A percentile compares a stretch with the other conserved stretches of the same genome.
phyloP scores from a whole-genome alignment of 92 coral and sea anemone species.

The Blastomussa wellsi region DNA sequence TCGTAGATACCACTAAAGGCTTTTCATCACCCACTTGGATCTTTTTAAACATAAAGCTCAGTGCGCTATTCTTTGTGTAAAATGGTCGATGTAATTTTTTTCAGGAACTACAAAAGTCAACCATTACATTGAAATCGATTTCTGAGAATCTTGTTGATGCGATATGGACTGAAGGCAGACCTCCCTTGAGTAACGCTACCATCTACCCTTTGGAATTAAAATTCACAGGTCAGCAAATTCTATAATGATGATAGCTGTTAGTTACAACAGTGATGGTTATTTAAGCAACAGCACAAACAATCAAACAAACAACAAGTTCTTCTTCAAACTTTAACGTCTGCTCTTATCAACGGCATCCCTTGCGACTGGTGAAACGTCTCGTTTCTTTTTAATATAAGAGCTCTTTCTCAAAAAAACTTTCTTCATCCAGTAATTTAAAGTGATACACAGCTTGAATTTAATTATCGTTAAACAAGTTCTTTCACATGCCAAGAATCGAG shows the following conservation, averaged over 20 bases:
- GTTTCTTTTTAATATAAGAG: too few relatives aligned
- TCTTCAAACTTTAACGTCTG: too few relatives aligned
- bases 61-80: not conserved
- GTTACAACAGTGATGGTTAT: not conserved
- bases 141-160: conserved; percentile 78
- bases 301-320: too few relatives aligned
- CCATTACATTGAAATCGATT: conserved; percentile 40
- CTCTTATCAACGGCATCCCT: too few relatives aligned
- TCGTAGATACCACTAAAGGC: not conserved
- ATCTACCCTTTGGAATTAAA: conserved; percentile 46
- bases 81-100: not conserved
- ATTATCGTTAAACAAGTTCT: too few relatives aligned
- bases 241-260: not conserved
- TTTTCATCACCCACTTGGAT: not conserved
- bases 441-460: too few relatives aligned
- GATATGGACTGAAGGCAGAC: conserved; percentile 79
- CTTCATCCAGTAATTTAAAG: too few relatives aligned
- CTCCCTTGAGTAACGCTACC: conserved; percentile 52
- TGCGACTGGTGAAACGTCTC: too few relatives aligned
- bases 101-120: conserved; percentile 56
- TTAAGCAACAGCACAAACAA: too few relatives aligned
- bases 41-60: not conserved
- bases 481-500: too few relatives aligned
- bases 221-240: conserved; percentile 66
- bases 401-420: too few relatives aligned